Evolutionary conservation across 2,113 vertebrate species (phyloP), one percentile per base, ranked within the genome.

Genomic region (Chinchilla lanigera): DNA sequence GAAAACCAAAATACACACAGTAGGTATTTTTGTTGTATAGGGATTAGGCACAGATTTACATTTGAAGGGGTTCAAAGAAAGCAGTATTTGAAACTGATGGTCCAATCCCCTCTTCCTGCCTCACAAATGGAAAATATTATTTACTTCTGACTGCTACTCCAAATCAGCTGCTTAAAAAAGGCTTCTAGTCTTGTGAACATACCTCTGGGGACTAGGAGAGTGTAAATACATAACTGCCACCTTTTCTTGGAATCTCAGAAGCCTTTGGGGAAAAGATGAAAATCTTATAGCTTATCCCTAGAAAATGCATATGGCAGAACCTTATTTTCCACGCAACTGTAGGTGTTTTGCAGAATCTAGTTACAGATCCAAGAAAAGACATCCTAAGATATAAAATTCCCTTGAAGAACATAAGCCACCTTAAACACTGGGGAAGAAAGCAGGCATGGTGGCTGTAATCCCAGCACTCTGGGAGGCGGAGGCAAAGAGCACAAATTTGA

Each of bases 21-120:
- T 75, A 94, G 87, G 67, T 87, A 92, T 83, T 95, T 90, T 60
- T 91, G 17, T 83, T 71, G 58, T 54, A 8, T 60, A 83, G 75
- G 90, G 60, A 97, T 86, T 81, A 85, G 30, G 30, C 41, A 75
- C 58, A 83, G 58, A 52, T 93, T 95, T 89, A 89, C 16, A 93
- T 73, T 63, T 75, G 87, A 56, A 28, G 35, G 50, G 67, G 85
- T 77, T 92, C 38, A 71, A 38, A 89, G 50, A 83, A 93, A 93
- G 67, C n/a, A 13, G 12, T 85, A 92, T 28, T 97, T 89, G 30
- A 94, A 47, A 92, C 30, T 13, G 17, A 73, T 19, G 28, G 65
- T 56, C 78, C 71, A 89, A 77, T 86, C 6, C 52, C 20, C 90
- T 89, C 38, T 89, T 67, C 65, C 33, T 60, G 61, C 22, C 77